phyloP scores from a whole-genome alignment of 2,797 vertebrate genomes.

The Pseudomugil tenellus region DNA sequence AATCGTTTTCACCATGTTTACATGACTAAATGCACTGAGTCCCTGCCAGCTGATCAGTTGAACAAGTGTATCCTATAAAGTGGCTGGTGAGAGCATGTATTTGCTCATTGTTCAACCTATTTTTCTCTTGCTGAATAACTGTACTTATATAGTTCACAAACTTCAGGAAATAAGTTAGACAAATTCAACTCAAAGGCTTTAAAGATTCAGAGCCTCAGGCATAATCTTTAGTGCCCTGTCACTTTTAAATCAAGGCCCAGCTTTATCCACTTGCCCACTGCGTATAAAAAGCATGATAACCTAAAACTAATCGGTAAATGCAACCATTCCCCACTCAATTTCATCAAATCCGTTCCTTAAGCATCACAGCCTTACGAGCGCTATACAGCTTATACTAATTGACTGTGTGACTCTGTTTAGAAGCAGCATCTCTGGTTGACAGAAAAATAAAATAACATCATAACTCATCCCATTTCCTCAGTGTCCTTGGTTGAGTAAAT shows the following conservation, averaged over 20 bases:
- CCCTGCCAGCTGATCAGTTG: too few species aligned
- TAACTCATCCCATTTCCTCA: constrained; percentile 53
- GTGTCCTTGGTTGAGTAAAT: constrained; percentile 54
- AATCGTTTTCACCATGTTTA: too few species aligned
- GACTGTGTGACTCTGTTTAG: constrained; percentile 52
- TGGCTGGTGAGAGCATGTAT: too few species aligned
- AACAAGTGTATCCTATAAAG: too few species aligned
- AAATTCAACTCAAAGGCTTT: constrained; percentile 27
- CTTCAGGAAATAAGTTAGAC: constrained; percentile 1
- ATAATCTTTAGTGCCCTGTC: constrained; percentile 37
- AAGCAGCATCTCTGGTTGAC: constrained; percentile 42
- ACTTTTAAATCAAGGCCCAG: constrained; percentile 29
- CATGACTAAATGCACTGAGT: too few species aligned
- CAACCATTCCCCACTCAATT: constrained; percentile 49
- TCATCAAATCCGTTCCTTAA: constrained; percentile 63
- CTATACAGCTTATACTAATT: constrained; percentile 66
- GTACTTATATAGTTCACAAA: neutral
- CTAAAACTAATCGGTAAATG: constrained; percentile 63
- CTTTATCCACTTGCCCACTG: constrained; percentile 37
- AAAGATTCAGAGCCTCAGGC: constrained; percentile 35
- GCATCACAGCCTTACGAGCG: constrained; percentile 33
- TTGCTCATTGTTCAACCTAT: too few species aligned
- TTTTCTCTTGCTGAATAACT: too few species aligned
- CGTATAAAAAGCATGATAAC: constrained; percentile 25
- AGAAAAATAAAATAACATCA: constrained; percentile 64